Evolutionary conservation across 2,797 vertebrate species (phyloP).

Genomic region (Coregonus suidteri): DNA sequence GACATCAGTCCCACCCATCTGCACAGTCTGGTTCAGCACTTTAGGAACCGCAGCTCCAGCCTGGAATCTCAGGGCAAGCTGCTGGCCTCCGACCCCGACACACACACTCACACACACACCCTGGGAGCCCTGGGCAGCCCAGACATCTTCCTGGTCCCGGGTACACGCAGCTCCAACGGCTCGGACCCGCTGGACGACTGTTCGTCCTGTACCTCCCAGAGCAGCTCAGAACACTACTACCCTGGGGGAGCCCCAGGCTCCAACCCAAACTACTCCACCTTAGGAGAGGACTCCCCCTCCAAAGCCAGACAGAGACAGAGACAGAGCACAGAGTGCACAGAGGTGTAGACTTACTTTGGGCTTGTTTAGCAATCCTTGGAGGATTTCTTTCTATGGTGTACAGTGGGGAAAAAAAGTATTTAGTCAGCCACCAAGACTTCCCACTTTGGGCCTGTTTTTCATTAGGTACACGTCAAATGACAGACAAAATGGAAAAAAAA

Average conservation of each 20-base stretch:
- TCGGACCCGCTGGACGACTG: slow-evolving; percentile 97
- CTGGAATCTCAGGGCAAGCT: slow-evolving; percentile 98
- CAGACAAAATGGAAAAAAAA: too few relatives aligned
- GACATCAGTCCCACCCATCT: slow-evolving; percentile 93
- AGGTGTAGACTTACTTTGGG: background rate
- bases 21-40: slow-evolving; percentile 97
- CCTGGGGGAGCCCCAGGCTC: slow-evolving; percentile 86
- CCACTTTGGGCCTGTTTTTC: too few relatives aligned
- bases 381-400: too few relatives aligned
- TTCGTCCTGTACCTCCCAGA: slow-evolving; percentile 99
- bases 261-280: slow-evolving; percentile 94
- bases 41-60: slow-evolving; percentile 97
- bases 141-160: slow-evolving; percentile 77
- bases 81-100: slow-evolving; percentile 86
- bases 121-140: slow-evolving; percentile 86
- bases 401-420: too few relatives aligned
- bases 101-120: slow-evolving; percentile 86
- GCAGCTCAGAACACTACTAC: slow-evolving; percentile 98
- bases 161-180: slow-evolving; percentile 92
- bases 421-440: too few relatives aligned
- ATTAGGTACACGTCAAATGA: too few relatives aligned
- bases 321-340: slow-evolving; percentile 71
- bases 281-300: slow-evolving; percentile 95
- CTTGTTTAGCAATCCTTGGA: background rate
- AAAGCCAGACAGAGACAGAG: slow-evolving; percentile 93